phyloP scores from a whole-genome alignment of 2,888 invertebrate genomes.

The Heteropelma amictum region DNA sequence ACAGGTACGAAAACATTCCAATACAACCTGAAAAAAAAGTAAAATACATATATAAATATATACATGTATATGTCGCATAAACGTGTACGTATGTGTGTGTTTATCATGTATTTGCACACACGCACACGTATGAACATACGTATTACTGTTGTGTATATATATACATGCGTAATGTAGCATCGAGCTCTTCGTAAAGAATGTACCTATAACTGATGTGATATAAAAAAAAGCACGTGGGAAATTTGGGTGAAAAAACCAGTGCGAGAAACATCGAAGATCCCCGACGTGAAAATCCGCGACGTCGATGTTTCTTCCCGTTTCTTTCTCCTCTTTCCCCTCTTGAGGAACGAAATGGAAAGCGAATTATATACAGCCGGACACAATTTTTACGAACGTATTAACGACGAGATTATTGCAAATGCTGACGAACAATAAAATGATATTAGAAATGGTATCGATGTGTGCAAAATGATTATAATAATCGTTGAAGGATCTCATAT shows the following conservation, averaged over 20 bases:
- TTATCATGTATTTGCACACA: neutral
- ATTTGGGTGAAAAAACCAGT: constrained; percentile 5
- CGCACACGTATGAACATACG: neutral
- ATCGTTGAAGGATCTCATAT: constrained; percentile 54
- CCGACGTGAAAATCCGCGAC: neutral
- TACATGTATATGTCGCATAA: too few relatives aligned
- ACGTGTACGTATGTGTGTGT: too few relatives aligned
- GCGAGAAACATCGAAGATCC: neutral
- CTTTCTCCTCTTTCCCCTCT: neutral
- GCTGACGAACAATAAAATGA: constrained; percentile 53
- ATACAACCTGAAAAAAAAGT: neutral
- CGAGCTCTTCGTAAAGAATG: constrained; percentile 56
- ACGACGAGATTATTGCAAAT: constrained; percentile 44
- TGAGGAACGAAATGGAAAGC: neutral
- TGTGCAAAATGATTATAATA: constrained; percentile 55
- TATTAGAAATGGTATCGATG: constrained; percentile 34
- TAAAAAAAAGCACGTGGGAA: constrained; percentile 43
- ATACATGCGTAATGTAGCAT: constrained; percentile 44
- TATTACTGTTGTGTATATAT: neutral
- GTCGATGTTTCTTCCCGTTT: constrained; percentile 10
- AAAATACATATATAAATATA: constrained; percentile 7
- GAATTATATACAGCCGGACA: neutral
- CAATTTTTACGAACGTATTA: constrained; percentile 12
- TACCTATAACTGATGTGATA: constrained; percentile 56
- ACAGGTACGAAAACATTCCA: too few relatives aligned